Percentiles rank a stretch among this genome's conserved stretches.
Evolutionary conservation across 64 coral and sea anemone genomes (phyloP).

Genomic region (Hydrozoanthus tunicans): DNA sequence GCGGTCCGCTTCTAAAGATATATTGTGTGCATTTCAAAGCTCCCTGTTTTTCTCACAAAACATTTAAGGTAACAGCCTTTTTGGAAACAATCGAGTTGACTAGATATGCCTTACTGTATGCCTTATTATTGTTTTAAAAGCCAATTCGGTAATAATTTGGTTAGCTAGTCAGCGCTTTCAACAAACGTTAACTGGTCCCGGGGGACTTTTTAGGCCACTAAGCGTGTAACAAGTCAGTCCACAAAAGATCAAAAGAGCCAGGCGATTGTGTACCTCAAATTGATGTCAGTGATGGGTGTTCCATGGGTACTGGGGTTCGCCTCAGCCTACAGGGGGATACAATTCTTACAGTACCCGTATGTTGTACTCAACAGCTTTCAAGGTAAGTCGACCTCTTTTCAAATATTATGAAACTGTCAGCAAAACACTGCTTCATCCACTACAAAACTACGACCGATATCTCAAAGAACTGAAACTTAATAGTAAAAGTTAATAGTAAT

Average conservation of each 20-base stretch:
- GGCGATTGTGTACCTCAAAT: conserved; percentile 12
- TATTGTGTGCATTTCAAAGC: too few relatives aligned
- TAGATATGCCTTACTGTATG: too few relatives aligned
- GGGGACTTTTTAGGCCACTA: not conserved
- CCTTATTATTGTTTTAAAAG: too few relatives aligned
- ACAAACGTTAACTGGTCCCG: too few relatives aligned
- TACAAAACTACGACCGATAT: not conserved
- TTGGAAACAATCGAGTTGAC: too few relatives aligned
- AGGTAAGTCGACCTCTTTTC: not conserved
- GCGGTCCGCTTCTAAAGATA: too few relatives aligned
- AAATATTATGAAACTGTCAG: too few relatives aligned
- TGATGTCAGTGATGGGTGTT: conserved; percentile 35
- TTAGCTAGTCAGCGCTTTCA: too few relatives aligned
- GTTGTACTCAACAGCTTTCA: conserved; percentile 28
- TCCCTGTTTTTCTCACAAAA: too few relatives aligned
- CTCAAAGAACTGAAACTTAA: not conserved
- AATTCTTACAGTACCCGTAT: conserved; percentile 28
- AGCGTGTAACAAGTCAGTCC: not conserved
- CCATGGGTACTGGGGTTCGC: conserved; percentile 39
- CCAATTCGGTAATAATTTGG: not conserved
- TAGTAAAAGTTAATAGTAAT: too few relatives aligned
- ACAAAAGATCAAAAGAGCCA: not conserved
- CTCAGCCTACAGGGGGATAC: not conserved
- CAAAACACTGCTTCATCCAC: too few relatives aligned
- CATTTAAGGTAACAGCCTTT: too few relatives aligned